Percentiles rank a stretch among this genome's conserved stretches.
These are phyloP conservation scores for Xanthorhoe spadicearia DNA, from an alignment of 2,888 invertebrate genomes.

Conservation along the genomic window DNA sequence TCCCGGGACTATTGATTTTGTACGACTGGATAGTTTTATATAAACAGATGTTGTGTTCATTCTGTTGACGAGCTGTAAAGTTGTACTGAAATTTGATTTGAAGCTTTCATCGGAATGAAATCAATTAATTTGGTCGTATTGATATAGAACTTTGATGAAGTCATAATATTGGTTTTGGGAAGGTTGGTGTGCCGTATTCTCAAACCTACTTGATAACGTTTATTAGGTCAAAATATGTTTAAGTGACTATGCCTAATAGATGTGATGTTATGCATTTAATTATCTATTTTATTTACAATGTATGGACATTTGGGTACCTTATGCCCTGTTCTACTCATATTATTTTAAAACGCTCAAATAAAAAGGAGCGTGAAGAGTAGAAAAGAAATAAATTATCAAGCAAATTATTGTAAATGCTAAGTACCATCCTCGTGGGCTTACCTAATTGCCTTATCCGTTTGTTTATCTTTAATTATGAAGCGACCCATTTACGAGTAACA, in stretches of 20 bases:
- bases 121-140: conserved; percentile 13
- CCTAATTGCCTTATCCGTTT: conserved; percentile 22
- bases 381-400: background rate
- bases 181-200: conserved; percentile 1
- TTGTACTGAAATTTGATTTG: conserved; percentile 11
- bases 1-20: conserved; percentile 41
- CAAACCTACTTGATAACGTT: background rate
- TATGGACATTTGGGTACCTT: no score
- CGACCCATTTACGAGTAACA: conserved; percentile 11
- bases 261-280: no score
- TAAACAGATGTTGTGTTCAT: conserved; percentile 9
- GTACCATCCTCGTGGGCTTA: background rate
- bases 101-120: conserved; percentile 3
- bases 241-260: no score
- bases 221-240: no score
- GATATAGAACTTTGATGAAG: conserved; percentile 8
- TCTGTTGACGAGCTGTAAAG: conserved; percentile 14
- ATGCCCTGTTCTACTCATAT: no score
- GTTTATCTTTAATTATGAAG: conserved; percentile 21
- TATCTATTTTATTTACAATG: no score
- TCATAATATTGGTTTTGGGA: conserved; percentile 20
- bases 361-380: background rate
- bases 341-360: no score
- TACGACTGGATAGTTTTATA: conserved; percentile 33
- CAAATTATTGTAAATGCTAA: background rate